phyloP scores from a whole-genome alignment of 2,113 vertebrate genomes.

The Dermatemys mawii region DNA sequence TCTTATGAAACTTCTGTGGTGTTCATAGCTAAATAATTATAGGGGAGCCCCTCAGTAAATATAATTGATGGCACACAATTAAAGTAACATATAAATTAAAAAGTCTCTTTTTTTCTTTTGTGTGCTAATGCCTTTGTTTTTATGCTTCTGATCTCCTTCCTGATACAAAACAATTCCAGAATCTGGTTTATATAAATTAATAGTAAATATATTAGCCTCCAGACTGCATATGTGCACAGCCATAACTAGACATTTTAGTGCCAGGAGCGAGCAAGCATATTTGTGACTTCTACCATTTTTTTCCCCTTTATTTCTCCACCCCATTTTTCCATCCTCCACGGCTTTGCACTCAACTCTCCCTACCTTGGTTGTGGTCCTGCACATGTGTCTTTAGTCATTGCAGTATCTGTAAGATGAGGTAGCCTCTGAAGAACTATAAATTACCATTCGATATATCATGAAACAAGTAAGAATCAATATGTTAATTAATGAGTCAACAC shows the following conservation, averaged over 20 bases:
- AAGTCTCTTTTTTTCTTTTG: background rate
- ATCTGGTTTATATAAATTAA: background rate
- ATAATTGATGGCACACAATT: background rate
- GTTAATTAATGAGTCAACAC: constrained; percentile 52
- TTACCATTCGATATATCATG: constrained; percentile 33
- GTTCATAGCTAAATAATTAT: background rate
- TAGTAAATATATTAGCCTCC: background rate
- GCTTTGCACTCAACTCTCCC: background rate
- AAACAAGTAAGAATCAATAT: constrained; percentile 59
- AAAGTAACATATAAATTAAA: background rate
- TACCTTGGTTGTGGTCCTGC: background rate
- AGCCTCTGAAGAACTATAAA: constrained; percentile 31
- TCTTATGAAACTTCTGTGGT: background rate
- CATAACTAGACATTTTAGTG: background rate
- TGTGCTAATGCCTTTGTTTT: accelerated
- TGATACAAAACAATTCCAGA: background rate
- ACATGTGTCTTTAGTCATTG: background rate
- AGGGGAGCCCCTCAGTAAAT: background rate
- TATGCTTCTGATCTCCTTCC: background rate
- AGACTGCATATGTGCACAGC: background rate
- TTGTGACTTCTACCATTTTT: background rate
- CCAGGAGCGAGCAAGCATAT: background rate
- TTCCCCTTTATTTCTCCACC: background rate
- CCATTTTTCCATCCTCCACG: background rate
- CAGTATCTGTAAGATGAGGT: background rate